A percentile compares a stretch with the other conserved stretches of the same genome.
These are phyloP conservation scores for Cistogaster globosa DNA, from an alignment of 2,888 invertebrate species.

Conservation along the genomic window DNA sequence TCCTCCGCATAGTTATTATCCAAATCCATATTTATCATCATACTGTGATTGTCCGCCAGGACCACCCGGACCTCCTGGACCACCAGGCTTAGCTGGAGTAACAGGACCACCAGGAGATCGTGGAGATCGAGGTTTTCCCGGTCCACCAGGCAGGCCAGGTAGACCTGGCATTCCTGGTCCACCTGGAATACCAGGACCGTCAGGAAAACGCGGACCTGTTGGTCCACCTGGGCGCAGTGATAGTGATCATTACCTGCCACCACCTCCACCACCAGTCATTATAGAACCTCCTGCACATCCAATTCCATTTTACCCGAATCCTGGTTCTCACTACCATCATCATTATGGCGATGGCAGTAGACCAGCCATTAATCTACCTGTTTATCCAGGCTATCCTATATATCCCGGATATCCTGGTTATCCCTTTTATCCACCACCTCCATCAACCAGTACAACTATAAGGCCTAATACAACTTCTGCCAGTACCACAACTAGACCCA, in stretches of 20 bases:
- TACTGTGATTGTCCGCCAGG: neutral
- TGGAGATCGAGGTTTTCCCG: slow-evolving; percentile 26
- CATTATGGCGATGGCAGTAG: slow-evolving; percentile 1
- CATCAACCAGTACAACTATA: neutral
- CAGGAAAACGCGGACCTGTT: neutral
- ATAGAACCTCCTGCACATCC: slow-evolving; percentile 20
- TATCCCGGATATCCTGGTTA: neutral
- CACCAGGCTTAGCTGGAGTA: neutral
- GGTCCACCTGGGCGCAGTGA: slow-evolving; percentile 22
- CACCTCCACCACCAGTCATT: slow-evolving; percentile 18
- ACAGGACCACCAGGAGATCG: slow-evolving; percentile 4
- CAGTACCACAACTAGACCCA: too few species aligned
- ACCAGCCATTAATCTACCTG: neutral
- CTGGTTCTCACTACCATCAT: slow-evolving; percentile 29
- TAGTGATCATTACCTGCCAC: neutral
- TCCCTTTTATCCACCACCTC: neutral
- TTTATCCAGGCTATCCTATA: neutral
- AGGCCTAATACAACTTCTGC: neutral
- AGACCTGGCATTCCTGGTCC: neutral
- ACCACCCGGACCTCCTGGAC: neutral
- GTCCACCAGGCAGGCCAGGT: slow-evolving; percentile 13
- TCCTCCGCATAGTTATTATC: neutral
- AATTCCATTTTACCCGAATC: neutral
- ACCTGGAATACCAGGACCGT: neutral
- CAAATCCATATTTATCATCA: neutral